Evolutionary conservation across 2,797 vertebrate genomes (phyloP).

Genomic region (Dipus sagitta): DNA sequence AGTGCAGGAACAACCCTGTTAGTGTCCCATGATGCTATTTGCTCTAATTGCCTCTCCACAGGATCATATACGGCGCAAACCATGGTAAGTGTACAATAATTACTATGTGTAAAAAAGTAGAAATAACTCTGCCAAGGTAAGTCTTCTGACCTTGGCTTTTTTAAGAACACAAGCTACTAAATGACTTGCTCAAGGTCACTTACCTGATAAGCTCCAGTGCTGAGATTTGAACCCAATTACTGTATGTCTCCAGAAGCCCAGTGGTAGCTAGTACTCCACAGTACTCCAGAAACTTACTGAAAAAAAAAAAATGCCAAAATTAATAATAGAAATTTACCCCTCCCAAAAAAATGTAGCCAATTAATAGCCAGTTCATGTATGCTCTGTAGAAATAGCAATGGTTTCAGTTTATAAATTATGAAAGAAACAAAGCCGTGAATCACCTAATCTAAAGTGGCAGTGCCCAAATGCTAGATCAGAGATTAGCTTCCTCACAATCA

Average conservation of each 20-base stretch:
- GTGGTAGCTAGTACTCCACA: background rate
- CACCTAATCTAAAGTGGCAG: background rate
- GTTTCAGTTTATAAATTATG: slow-evolving; percentile 30
- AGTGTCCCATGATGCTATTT: background rate
- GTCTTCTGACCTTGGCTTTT: slow-evolving; percentile 42
- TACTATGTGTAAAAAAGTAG: slow-evolving; percentile 29
- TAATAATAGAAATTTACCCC: slow-evolving; percentile 1
- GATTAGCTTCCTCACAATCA: background rate
- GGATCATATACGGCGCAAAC: slow-evolving; percentile 2
- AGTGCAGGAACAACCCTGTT: background rate
- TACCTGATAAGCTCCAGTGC: background rate
- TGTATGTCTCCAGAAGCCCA: background rate
- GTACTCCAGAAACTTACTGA: background rate
- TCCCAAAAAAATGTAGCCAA: background rate
- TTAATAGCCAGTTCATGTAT: slow-evolving; percentile 13
- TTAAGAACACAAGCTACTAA: slow-evolving; percentile 44
- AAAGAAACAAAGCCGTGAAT: slow-evolving; percentile 28
- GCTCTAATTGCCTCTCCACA: background rate
- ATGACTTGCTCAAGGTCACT: slow-evolving; percentile 51
- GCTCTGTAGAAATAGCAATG: background rate
- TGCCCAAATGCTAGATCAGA: background rate
- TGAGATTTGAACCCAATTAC: slow-evolving; percentile 28
- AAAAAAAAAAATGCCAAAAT: slow-evolving; percentile 25
- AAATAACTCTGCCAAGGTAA: background rate
- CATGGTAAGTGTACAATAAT: background rate